These are phyloP conservation scores for Teleogryllus occipitalis DNA, from an alignment of 1,140 invertebrate species.

Conservation along the genomic window DNA sequence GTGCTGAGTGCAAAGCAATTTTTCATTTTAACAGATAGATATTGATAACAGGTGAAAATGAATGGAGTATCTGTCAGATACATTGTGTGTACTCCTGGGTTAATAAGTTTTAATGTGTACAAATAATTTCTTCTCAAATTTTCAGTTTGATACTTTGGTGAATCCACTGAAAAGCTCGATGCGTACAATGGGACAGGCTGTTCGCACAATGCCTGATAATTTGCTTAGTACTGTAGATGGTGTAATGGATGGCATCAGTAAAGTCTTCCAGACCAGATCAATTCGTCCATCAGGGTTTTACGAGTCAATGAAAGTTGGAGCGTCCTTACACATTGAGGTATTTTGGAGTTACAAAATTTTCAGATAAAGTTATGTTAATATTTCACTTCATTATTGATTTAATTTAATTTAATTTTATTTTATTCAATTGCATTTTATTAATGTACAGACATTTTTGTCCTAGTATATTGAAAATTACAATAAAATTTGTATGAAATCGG, in stretches of 20 bases:
- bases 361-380: too few relatives aligned
- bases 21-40: too few relatives aligned
- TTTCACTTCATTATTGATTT: too few relatives aligned
- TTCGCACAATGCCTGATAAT: conserved; percentile 76
- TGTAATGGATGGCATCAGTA: conserved; percentile 65
- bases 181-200: conserved; percentile 59
- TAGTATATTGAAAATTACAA: too few relatives aligned
- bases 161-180: conserved; percentile 76
- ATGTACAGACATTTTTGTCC: too few relatives aligned
- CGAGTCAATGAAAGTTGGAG: conserved; percentile 45
- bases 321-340: conserved; percentile 52
- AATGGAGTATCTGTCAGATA: too few relatives aligned
- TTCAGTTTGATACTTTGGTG: conserved; percentile 61
- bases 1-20: too few relatives aligned
- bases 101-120: not conserved
- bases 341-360: not conserved
- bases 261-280: conserved; percentile 34
- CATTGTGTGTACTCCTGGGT: not conserved
- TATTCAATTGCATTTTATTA: too few relatives aligned
- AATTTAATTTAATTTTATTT: too few relatives aligned
- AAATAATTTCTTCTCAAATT: conserved; percentile 20
- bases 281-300: conserved; percentile 20
- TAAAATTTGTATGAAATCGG: too few relatives aligned
- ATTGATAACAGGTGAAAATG: too few relatives aligned
- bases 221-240: conserved; percentile 72